These are phyloP conservation scores for Drosophila trichaetosa DNA, from an alignment of 2,888 invertebrate species.

Conservation along the genomic window DNA sequence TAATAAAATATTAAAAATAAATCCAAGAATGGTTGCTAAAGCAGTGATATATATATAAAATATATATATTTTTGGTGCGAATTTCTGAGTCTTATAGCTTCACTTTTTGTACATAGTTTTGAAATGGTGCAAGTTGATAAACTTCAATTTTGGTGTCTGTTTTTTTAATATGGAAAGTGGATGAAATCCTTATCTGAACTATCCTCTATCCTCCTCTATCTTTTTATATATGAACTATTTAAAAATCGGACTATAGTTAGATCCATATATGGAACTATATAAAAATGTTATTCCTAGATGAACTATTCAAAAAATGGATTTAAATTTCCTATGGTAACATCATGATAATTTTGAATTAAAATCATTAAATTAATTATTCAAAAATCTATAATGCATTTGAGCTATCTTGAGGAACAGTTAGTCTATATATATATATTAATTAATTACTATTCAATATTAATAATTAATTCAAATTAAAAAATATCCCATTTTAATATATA, in stretches of 20 bases:
- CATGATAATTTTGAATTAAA: no score
- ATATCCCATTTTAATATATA: no score
- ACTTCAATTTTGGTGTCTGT: fast-evolving
- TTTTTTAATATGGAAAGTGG: not conserved
- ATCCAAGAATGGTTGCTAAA: not conserved
- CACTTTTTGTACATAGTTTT: no score
- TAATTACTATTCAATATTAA: no score
- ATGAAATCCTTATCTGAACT: not conserved
- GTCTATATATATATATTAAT: not conserved
- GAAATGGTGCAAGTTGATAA: not conserved
- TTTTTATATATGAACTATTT: not conserved
- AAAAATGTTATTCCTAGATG: no score
- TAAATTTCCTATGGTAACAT: not conserved
- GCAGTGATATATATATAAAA: not conserved
- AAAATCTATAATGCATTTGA: not conserved
- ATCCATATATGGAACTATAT: not conserved
- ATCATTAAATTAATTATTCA: no score
- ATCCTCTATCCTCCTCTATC: not conserved
- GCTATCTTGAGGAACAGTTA: not conserved
- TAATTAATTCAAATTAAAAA: no score
- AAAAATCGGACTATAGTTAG: not conserved
- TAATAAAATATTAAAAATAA: not conserved
- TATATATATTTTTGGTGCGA: not conserved
- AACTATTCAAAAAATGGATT: not conserved
- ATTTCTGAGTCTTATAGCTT: no score